These are phyloP conservation scores for Porites divaricata DNA, from an alignment of 92 coral and sea anemone genomes.

Conservation along the genomic window DNA sequence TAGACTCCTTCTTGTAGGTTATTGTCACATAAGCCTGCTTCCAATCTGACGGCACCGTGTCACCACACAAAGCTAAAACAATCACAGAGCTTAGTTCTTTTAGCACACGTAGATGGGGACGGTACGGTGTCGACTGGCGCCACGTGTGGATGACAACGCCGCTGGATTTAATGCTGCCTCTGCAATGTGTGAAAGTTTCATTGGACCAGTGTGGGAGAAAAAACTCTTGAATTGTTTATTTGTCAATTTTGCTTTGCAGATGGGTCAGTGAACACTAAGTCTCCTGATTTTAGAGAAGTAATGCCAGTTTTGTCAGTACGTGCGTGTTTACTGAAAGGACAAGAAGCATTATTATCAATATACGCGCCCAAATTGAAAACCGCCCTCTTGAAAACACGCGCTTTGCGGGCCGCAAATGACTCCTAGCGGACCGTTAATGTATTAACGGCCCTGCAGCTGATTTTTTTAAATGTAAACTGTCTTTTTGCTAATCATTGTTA, in stretches of 20 bases:
- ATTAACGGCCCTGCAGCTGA: too few species aligned
- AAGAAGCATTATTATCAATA: not conserved
- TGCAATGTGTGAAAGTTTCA: not conserved
- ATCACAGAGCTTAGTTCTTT: not conserved
- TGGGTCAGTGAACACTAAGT: not conserved
- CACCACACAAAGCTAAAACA: not conserved
- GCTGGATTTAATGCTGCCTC: conserved; percentile 6
- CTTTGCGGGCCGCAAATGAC: too few species aligned
- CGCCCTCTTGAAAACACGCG: too few species aligned
- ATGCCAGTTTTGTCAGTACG: not conserved
- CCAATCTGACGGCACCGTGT: not conserved
- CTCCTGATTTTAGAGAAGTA: conserved; percentile 4
- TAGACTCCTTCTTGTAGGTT: not conserved
- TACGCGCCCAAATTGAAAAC: too few species aligned
- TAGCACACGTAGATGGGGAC: not conserved
- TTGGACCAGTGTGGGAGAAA: conserved; percentile 12
- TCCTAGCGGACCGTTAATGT: too few species aligned
- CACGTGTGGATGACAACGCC: conserved; percentile 25
- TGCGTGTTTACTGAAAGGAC: conserved; percentile 7
- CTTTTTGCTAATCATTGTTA: too few species aligned
- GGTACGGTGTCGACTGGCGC: conserved; percentile 31
- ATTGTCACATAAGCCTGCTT: not conserved
- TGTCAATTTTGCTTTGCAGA: not conserved
- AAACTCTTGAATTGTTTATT: conserved; percentile 6
- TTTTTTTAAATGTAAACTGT: too few species aligned